A percentile compares a stretch with the other conserved stretches of the same genome.
These are phyloP conservation scores for Eubasilissa regina DNA, from an alignment of 1,140 invertebrate genomes.

Conservation along the genomic window DNA sequence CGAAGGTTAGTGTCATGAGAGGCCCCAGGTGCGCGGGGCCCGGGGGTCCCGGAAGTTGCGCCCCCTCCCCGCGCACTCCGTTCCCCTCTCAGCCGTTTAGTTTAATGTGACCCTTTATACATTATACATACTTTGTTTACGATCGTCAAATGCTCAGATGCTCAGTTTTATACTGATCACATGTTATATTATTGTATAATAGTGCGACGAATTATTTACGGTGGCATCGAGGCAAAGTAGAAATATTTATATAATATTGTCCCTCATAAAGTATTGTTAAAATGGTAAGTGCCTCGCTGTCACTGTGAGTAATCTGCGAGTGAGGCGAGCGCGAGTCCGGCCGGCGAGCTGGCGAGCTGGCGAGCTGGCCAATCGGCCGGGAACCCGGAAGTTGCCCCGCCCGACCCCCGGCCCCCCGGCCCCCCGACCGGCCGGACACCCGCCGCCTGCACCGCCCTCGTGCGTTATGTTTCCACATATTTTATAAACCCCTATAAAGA, in stretches of 20 bases:
- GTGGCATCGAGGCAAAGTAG: conserved; percentile 1
- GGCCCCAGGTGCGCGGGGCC: conserved; percentile 1
- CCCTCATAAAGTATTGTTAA: not conserved
- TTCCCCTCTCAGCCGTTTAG: conserved; percentile 5
- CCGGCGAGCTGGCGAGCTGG: not conserved
- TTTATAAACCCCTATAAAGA: conserved; percentile 29
- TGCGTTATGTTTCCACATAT: conserved; percentile 17
- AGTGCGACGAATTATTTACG: not conserved
- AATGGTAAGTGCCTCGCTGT: not conserved
- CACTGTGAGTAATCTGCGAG: not conserved
- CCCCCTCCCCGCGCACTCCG: conserved; percentile 1
- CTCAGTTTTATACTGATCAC: conserved; percentile 19
- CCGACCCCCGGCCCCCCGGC: not conserved
- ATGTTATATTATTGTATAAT: not conserved
- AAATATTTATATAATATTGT: conserved; percentile 10
- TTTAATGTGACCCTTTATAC: conserved; percentile 17
- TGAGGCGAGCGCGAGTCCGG: not conserved
- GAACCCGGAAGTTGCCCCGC: conserved; percentile 44
- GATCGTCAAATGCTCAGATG: conserved; percentile 18
- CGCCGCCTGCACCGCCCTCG: not conserved
- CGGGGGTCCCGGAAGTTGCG: conserved; percentile 31
- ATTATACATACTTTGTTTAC: conserved; percentile 22
- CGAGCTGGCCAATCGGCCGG: no score
- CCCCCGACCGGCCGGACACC: no score
- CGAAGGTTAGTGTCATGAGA: conserved; percentile 50